Conservation (phyloP, 2,113 vertebrate genomes). For the Chlamydotis undulata region DNA sequence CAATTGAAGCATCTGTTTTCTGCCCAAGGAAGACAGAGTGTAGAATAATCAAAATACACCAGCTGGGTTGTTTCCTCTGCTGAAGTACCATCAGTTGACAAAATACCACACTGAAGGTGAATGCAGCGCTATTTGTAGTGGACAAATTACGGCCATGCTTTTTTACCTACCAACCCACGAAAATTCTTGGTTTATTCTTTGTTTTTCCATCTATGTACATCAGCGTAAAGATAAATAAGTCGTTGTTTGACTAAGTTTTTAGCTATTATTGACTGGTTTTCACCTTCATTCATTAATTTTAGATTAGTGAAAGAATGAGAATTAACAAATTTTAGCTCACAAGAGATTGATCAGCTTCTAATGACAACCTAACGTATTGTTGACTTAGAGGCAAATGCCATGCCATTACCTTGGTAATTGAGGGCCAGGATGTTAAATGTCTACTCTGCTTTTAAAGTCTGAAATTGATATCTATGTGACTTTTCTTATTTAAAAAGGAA, state of each 20-base stretch:
- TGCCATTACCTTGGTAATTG: not conserved
- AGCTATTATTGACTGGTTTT: not conserved
- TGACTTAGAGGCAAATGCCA: not conserved
- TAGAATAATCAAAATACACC: not conserved
- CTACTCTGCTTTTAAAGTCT: not conserved
- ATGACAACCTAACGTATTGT: not conserved
- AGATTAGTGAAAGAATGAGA: not conserved
- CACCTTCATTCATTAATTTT: not conserved
- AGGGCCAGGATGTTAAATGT: not conserved
- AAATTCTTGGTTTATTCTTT: not conserved
- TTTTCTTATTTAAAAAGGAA: not conserved
- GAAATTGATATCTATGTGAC: not conserved
- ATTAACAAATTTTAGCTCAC: not conserved
- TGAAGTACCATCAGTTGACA: not conserved
- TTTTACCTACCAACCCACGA: not conserved
- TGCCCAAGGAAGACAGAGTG: not conserved
- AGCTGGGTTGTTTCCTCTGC: not conserved
- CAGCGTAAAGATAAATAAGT: not conserved
- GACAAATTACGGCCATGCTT: not conserved
- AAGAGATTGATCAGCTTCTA: not conserved
- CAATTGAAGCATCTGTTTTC: not conserved
- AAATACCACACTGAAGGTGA: not conserved
- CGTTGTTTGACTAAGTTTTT: not conserved
- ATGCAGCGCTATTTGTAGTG: not conserved
- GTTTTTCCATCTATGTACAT: not conserved